phyloP scores from a whole-genome alignment of 2,113 vertebrate species.

The Hymenochirus boettgeri region DNA sequence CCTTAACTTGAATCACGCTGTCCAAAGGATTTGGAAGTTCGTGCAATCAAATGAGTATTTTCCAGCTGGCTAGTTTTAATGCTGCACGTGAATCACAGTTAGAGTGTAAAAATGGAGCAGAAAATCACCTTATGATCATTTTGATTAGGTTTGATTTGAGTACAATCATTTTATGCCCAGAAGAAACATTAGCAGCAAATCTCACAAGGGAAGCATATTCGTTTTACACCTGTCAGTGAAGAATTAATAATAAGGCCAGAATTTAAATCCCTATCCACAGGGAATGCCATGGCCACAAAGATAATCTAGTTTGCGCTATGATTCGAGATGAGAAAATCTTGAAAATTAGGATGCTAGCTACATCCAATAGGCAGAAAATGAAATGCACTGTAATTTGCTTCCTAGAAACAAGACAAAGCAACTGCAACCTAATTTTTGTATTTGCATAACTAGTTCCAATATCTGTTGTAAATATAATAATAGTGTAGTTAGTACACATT shows the following conservation, averaged over 20 bases:
- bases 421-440: too few relatives aligned
- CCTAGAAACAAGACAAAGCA: too few relatives aligned
- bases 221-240: conserved; percentile 33
- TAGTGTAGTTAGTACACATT: too few relatives aligned
- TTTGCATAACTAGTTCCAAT: too few relatives aligned
- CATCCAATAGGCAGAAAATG: too few relatives aligned
- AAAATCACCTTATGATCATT: conserved; percentile 41
- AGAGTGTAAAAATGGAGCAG: conserved; percentile 27
- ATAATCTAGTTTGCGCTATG: neutral
- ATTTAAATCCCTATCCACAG: conserved; percentile 15
- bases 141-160: conserved; percentile 42
- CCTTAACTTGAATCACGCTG: conserved; percentile 26
- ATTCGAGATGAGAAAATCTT: conserved; percentile 4
- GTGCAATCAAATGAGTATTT: conserved; percentile 32
- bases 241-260: conserved; percentile 33
- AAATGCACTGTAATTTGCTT: too few relatives aligned
- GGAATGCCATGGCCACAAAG: conserved; percentile 5
- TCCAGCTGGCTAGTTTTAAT: conserved; percentile 30
- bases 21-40: conserved; percentile 26
- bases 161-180: conserved; percentile 35
- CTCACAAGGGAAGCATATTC: conserved; percentile 32
- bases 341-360: conserved; percentile 13
- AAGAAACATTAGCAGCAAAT: conserved; percentile 38
- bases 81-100: conserved; percentile 26
- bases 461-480: too few relatives aligned